Percentiles rank a stretch among this genome's conserved stretches.
phyloP scores from a whole-genome alignment of 92 coral and sea anemone genomes.

The Umimayanthus kanabou region DNA sequence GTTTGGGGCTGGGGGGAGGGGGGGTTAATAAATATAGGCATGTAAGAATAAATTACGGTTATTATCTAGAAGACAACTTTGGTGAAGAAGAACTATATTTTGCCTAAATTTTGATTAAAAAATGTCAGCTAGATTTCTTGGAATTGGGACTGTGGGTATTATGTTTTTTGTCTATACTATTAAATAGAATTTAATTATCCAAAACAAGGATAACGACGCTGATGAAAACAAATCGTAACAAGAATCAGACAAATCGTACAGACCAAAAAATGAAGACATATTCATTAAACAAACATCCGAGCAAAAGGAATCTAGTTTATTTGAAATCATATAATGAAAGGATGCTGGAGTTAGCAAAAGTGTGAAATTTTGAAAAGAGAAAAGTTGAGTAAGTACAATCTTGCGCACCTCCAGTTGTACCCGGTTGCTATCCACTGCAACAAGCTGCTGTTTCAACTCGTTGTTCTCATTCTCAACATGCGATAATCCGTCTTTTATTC shows the following conservation, averaged over 20 bases:
- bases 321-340: too few species aligned
- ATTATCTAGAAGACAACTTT: too few species aligned
- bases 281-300: too few species aligned
- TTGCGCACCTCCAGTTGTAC: conserved; percentile 37
- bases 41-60: neutral
- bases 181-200: neutral
- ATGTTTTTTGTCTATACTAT: neutral
- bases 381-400: neutral
- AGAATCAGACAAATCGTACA: neutral
- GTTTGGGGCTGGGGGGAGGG: too few species aligned
- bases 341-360: too few species aligned
- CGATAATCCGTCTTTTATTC: conserved; percentile 4
- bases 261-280: too few species aligned
- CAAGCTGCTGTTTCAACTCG: conserved; percentile 25
- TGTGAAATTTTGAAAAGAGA: too few species aligned
- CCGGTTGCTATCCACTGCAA: conserved; percentile 38
- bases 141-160: neutral
- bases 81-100: too few species aligned
- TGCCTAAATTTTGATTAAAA: too few species aligned
- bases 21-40: too few species aligned
- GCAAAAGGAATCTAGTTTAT: too few species aligned
- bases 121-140: too few species aligned
- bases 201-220: neutral
- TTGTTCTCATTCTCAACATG: conserved; percentile 10
- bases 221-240: neutral